Percentiles rank a stretch among this genome's conserved stretches.
These are phyloP conservation scores for Taenaris catops DNA, from an alignment of 2,888 invertebrate genomes.

Conservation along the genomic window DNA sequence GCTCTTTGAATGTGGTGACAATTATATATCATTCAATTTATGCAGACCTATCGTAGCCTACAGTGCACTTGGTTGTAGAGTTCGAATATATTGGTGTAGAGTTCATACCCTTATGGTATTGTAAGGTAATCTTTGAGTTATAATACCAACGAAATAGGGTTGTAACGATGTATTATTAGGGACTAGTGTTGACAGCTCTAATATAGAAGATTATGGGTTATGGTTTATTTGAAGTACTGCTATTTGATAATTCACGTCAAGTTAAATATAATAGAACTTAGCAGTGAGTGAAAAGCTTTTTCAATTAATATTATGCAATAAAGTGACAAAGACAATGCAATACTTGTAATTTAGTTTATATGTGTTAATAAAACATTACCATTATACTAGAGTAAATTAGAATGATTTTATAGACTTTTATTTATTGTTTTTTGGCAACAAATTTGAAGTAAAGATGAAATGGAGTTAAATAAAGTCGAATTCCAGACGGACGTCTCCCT, in stretches of 20 bases:
- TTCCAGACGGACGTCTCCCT: too few species aligned
- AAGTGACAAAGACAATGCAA: too few species aligned
- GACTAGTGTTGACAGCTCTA: constrained; percentile 59
- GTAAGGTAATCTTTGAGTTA: constrained; percentile 67
- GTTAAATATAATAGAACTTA: too few species aligned
- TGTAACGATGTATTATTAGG: constrained; percentile 63
- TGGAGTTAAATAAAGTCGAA: too few species aligned
- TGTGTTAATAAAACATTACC: too few species aligned
- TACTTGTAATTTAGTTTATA: too few species aligned
- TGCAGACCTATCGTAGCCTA: constrained; percentile 32
- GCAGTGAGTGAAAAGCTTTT: too few species aligned
- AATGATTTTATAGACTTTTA: too few species aligned
- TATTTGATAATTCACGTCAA: constrained; percentile 9
- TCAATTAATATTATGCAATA: too few species aligned
- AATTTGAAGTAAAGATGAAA: too few species aligned
- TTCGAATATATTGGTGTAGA: constrained; percentile 28
- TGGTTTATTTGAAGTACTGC: constrained; percentile 26
- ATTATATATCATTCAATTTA: constrained; percentile 31
- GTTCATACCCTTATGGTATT: constrained; percentile 42
- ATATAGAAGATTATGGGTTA: constrained; percentile 37
- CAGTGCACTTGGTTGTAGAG: constrained; percentile 18
- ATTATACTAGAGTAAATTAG: too few species aligned
- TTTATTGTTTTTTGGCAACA: too few species aligned
- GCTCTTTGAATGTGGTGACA: constrained; percentile 32
- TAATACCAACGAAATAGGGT: constrained; percentile 55